Conservation (phyloP, 1,140 invertebrate species). For the Penaeus chinensis region DNA sequence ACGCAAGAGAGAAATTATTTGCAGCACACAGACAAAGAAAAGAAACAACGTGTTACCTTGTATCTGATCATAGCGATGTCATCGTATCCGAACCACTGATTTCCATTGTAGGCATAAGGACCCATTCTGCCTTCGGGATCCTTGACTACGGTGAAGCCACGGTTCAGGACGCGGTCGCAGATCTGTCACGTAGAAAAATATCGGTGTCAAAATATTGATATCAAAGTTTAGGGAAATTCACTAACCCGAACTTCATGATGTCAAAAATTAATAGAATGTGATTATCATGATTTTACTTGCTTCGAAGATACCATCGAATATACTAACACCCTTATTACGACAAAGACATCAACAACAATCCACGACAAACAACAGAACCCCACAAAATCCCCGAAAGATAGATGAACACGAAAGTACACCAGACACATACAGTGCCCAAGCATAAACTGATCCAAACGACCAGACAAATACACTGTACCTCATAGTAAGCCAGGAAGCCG, state of each 20-base stretch:
- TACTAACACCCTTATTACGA: too few species aligned
- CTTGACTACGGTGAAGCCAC: constrained; percentile 82
- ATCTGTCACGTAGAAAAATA: constrained; percentile 48
- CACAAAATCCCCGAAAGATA: too few species aligned
- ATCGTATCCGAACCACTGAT: constrained; percentile 91
- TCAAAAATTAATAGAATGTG: too few species aligned
- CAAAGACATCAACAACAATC: too few species aligned
- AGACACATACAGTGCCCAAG: background rate
- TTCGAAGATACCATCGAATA: too few species aligned
- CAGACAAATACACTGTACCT: constrained; percentile 68
- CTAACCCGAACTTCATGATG: background rate
- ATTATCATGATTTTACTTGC: too few species aligned
- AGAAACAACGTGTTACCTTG: constrained; percentile 74
- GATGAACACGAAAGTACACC: background rate
- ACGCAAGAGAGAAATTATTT: constrained; percentile 17
- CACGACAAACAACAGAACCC: too few species aligned
- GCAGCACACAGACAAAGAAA: constrained; percentile 2
- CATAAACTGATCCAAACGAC: background rate
- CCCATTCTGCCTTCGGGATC: constrained; percentile 82
- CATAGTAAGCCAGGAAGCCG: constrained; percentile 72
- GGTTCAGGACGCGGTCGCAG: constrained; percentile 55
- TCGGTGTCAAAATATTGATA: background rate
- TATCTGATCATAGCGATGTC: constrained; percentile 82
- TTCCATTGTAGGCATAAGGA: constrained; percentile 85
- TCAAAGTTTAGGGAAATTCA: background rate